Percentiles rank a stretch among this genome's conserved stretches.
Evolutionary conservation across 2,113 vertebrate genomes (phyloP).

Genomic region (Seriola dumerili): DNA sequence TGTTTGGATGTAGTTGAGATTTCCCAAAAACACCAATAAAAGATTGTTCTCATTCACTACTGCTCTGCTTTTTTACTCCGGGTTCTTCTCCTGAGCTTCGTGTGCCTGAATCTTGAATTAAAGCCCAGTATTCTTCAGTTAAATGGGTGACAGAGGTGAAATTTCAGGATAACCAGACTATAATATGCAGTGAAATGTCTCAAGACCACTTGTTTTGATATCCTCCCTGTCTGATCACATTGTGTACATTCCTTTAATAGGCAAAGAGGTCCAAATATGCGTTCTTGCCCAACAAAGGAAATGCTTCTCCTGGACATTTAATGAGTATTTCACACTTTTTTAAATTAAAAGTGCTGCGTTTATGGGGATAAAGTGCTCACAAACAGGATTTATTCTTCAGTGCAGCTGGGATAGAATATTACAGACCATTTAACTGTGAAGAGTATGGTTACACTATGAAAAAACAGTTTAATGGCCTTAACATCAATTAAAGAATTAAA

Average conservation of each 20-base stretch:
- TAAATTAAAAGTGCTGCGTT: slow-evolving; percentile 12
- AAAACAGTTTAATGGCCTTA: not conserved
- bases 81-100: not conserved
- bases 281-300: slow-evolving; percentile 24
- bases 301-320: not conserved
- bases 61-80: slow-evolving; percentile 25
- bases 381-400: not conserved
- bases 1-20: slow-evolving; percentile 83
- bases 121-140: not conserved
- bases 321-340: slow-evolving; percentile 24
- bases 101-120: slow-evolving; percentile 16
- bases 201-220: slow-evolving; percentile 36
- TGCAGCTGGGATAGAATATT: not conserved
- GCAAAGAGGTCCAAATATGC: slow-evolving; percentile 16
- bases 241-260: slow-evolving; percentile 50
- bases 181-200: slow-evolving; percentile 28
- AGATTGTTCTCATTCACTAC: slow-evolving; percentile 81
- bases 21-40: slow-evolving; percentile 84
- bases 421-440: not conserved
- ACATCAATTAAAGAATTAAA: not conserved
- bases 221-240: slow-evolving; percentile 48
- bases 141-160: slow-evolving; percentile 1
- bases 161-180: slow-evolving; percentile 9
- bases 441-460: not conserved
- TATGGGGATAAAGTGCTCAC: not conserved